These are phyloP conservation scores for Calameuta pallipes DNA, from an alignment of 2,888 invertebrate genomes.

Conservation along the genomic window DNA sequence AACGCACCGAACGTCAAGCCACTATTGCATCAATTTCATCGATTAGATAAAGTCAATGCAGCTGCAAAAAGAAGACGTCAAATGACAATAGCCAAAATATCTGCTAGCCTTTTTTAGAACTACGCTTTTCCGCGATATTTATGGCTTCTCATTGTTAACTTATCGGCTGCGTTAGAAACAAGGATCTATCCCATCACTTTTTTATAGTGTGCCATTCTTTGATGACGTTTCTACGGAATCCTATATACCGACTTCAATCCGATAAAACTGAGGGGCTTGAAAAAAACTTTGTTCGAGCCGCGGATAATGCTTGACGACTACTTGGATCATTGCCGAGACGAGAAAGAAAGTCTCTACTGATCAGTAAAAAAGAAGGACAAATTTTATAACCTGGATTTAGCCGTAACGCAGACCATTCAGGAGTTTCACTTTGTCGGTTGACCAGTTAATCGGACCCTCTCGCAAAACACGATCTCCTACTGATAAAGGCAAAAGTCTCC, in stretches of 20 bases:
- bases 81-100: neutral
- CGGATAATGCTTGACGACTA: slow-evolving; percentile 1
- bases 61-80: neutral
- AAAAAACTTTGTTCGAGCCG: neutral
- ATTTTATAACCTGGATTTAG: neutral
- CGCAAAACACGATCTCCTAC: neutral
- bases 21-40: neutral
- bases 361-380: neutral
- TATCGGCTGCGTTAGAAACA: neutral
- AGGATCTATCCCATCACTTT: neutral
- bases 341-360: neutral
- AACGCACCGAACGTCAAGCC: neutral
- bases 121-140: neutral
- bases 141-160: neutral
- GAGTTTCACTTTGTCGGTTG: neutral
- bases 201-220: neutral
- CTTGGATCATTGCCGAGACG: neutral
- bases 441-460: neutral
- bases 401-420: neutral
- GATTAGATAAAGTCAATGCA: neutral
- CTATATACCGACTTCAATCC: neutral
- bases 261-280: neutral
- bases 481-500: neutral
- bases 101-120: neutral
- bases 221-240: neutral